Evolutionary conservation across 2,888 invertebrate species (phyloP), one percentile per base, ranked within the genome.

Genomic region (Yponomeuta cagnagella): DNA sequence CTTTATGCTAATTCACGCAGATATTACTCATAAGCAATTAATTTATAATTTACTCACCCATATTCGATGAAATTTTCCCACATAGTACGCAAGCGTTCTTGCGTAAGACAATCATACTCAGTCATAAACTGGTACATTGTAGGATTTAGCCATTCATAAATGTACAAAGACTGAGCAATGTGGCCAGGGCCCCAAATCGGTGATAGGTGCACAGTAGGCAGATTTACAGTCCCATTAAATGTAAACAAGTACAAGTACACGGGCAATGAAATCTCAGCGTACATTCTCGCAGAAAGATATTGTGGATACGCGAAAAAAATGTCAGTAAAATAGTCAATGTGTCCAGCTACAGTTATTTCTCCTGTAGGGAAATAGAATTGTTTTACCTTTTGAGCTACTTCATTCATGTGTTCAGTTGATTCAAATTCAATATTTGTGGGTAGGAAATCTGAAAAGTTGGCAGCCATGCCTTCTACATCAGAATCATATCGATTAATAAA

Each of bases 1-100:
- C 33, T 33, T 2, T 2, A 33, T 23, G 23, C 23, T 23, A 23
- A 0, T 23, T 0, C 23, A 23, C 23, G 23, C 23, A 23, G 23
- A 23, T 43, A 8, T 43, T 43, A 43, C 43, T 43, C 43, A 43
- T 6, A 8, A 3, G 8, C 3, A 43, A 43, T 43, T 43, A 43
- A 43, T 43, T 43, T 43, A 5, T 43, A 43, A 43, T 43, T 58
- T 31, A 67, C 69, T 71, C 9, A 72, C 72, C 72, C 72, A 31
- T 31, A 64, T 30, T 31, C 63, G 10, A 70, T 63, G 31, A 72
- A 72, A 52, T 72, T 68, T 10, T 23, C 3, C 72, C 72, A 72
- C 68, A 70, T 68, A 15, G 63, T 43, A 31, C 67, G 58, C 6
- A 72, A 48, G 10, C 37, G 48, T 0, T 72, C 48, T 33, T 68